These are phyloP conservation scores for Eurystomus glaucurus DNA, from an alignment of 2,797 vertebrate genomes.

Conservation along the genomic window DNA sequence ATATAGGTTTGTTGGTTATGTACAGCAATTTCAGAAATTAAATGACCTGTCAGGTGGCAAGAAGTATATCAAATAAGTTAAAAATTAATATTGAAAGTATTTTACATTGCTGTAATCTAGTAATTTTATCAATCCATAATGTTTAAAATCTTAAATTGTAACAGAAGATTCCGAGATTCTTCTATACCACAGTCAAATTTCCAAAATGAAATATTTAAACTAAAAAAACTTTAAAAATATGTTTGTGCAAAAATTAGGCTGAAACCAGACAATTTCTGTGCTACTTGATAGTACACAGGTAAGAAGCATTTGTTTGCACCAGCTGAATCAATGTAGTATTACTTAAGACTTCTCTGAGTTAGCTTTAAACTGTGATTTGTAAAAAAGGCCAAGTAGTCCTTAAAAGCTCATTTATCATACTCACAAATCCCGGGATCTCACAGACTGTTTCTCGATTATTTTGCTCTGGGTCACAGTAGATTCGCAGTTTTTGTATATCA, in stretches of 20 bases:
- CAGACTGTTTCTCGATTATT: slow-evolving; percentile 95
- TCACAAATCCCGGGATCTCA: slow-evolving; percentile 97
- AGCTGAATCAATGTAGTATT: background rate
- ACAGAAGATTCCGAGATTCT: background rate
- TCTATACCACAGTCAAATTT: background rate
- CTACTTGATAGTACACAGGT: background rate
- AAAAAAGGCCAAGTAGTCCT: background rate
- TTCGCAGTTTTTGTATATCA: slow-evolving; percentile 95
- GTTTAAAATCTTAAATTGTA: background rate
- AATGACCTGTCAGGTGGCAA: background rate
- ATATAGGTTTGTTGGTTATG: background rate
- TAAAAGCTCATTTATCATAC: slow-evolving; percentile 74
- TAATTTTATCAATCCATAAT: background rate
- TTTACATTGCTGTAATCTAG: background rate
- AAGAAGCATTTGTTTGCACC: background rate
- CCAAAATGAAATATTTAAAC: background rate
- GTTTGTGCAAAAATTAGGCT: background rate
- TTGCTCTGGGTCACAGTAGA: slow-evolving; percentile 98
- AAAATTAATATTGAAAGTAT: background rate
- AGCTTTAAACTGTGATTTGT: background rate
- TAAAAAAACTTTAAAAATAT: background rate
- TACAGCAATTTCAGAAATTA: background rate
- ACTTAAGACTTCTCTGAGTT: background rate
- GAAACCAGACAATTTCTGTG: background rate
- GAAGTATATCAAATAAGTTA: background rate